Evolutionary conservation across 2,113 vertebrate genomes (phyloP).

Genomic region (Oxyura jamaicensis): DNA sequence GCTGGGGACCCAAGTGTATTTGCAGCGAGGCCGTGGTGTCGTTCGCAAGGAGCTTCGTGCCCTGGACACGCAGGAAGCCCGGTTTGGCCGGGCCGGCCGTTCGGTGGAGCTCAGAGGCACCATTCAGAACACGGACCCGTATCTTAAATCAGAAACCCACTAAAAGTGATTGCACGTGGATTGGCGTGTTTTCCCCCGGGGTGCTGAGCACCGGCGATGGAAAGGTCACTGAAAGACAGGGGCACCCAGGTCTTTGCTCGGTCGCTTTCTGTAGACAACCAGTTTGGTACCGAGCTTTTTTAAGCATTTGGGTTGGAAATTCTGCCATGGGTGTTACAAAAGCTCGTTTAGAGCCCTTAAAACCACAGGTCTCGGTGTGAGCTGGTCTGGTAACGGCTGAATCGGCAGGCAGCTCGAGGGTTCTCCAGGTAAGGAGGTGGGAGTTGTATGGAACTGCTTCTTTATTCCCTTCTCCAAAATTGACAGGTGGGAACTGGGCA

Average conservation of each 20-base stretch:
- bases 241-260: not conserved
- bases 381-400: rapidly evolving
- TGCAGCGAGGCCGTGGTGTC: not conserved
- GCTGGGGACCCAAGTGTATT: rapidly evolving
- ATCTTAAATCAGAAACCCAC: not conserved
- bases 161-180: not conserved
- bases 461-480: not conserved
- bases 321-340: not conserved
- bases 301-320: not conserved
- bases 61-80: rapidly evolving
- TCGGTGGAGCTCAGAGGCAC: not conserved
- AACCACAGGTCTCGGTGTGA: not conserved
- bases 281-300: not conserved
- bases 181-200: not conserved
- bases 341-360: not conserved
- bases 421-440: not conserved
- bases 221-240: not conserved
- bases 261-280: not conserved
- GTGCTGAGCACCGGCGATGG: not conserved
- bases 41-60: rapidly evolving
- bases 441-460: not conserved
- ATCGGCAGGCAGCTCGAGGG: not conserved
- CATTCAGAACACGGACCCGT: not conserved
- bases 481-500: not conserved
- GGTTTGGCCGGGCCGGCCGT: not conserved